These are phyloP conservation scores for Siniperca obscura DNA, from an alignment of 2,797 vertebrate genomes.

Conservation along the genomic window DNA sequence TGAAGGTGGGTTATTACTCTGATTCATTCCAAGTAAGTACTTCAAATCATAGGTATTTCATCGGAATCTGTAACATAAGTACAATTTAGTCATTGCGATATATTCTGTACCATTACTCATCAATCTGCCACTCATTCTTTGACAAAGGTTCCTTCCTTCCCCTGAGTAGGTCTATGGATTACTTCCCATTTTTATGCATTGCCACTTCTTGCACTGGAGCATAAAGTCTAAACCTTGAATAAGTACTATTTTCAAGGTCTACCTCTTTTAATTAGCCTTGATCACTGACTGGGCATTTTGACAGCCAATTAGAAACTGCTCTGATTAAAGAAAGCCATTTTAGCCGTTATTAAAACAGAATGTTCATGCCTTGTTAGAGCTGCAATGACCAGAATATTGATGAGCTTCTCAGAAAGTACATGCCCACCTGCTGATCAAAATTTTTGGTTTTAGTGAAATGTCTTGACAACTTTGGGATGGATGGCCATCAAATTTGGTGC, in stretches of 20 bases:
- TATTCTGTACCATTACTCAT: constrained; percentile 20
- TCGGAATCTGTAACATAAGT: neutral
- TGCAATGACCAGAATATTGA: constrained; percentile 59
- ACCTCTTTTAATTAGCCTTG: constrained; percentile 68
- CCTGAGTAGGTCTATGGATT: constrained; percentile 19
- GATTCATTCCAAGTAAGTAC: neutral
- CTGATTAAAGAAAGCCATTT: constrained; percentile 62
- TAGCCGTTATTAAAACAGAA: constrained; percentile 44
- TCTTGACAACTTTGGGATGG: too few species aligned
- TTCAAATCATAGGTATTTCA: neutral
- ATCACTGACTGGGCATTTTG: constrained; percentile 61
- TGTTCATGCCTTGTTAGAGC: constrained; percentile 50
- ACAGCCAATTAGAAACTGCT: constrained; percentile 61
- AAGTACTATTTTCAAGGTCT: constrained; percentile 67
- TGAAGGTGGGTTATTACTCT: neutral
- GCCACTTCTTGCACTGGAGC: constrained; percentile 17
- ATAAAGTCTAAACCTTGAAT: constrained; percentile 52
- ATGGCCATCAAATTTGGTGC: too few species aligned
- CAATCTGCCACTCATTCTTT: neutral
- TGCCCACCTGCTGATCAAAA: constrained; percentile 34
- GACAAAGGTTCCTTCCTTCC: constrained; percentile 3
- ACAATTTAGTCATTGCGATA: neutral
- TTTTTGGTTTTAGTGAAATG: too few species aligned
- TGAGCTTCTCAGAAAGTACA: constrained; percentile 15
- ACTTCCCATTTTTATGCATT: constrained; percentile 46